phyloP scores from a whole-genome alignment of 2,113 vertebrate genomes.

The Ptyas mucosa region DNA sequence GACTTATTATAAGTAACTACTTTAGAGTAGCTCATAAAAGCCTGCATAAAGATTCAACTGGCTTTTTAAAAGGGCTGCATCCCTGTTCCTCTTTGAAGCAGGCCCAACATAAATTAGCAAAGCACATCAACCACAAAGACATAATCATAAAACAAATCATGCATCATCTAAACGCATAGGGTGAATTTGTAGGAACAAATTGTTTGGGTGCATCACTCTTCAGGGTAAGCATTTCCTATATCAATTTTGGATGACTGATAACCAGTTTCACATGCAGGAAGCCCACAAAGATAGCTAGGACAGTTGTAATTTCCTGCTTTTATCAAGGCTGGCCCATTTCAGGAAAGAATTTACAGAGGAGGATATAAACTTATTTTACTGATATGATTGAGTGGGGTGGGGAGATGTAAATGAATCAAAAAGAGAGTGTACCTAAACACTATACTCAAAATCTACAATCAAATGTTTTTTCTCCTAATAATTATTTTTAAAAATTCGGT shows the following conservation, averaged over 20 bases:
- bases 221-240: not conserved
- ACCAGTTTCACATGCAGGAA: not conserved
- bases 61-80: not conserved
- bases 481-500: not conserved
- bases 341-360: not conserved
- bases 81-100: not conserved
- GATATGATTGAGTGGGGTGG: not conserved
- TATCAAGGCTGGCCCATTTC: not conserved
- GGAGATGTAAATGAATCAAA: not conserved
- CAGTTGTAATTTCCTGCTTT: not conserved
- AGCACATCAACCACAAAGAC: not conserved
- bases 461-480: not conserved
- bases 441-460: not conserved
- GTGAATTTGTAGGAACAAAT: not conserved
- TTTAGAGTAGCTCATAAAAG: not conserved
- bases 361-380: not conserved
- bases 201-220: not conserved
- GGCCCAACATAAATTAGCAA: not conserved
- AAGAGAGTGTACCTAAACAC: not conserved
- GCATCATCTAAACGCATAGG: not conserved
- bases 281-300: not conserved
- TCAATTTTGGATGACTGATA: not conserved
- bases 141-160: not conserved
- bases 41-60: not conserved
- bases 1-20: not conserved